Percentiles rank a stretch among this genome's conserved stretches.
Conservation (phyloP, 2,113 vertebrate species). For the Equus przewalskii region DNA sequence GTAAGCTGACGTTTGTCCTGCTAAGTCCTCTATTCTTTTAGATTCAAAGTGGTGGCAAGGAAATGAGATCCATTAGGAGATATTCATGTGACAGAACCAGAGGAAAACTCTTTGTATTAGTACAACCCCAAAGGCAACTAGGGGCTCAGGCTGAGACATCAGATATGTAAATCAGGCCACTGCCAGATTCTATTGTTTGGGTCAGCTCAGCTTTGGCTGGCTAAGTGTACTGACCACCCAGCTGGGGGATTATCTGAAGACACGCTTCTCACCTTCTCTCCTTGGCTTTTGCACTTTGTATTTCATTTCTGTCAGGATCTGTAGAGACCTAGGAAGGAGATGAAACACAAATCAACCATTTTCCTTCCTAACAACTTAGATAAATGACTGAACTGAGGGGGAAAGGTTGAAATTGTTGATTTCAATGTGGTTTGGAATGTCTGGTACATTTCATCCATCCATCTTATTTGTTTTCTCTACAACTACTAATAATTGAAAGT, state of each 20-base stretch:
- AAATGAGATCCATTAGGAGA: slow-evolving; percentile 49
- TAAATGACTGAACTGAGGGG: not conserved
- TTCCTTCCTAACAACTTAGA: not conserved
- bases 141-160: not conserved
- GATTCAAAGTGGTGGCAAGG: slow-evolving; percentile 27
- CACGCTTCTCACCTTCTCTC: slow-evolving; percentile 19
- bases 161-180: not conserved
- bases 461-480: slow-evolving; percentile 27
- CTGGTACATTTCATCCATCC: not conserved
- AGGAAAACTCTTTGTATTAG: slow-evolving; percentile 60
- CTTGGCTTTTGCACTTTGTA: not conserved
- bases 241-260: not conserved
- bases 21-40: slow-evolving; percentile 27
- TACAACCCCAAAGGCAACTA: not conserved
- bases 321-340: not conserved
- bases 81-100: slow-evolving; percentile 17
- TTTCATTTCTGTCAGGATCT: not conserved
- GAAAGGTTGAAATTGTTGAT: slow-evolving; percentile 39
- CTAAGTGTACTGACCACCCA: not conserved
- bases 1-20: not conserved
- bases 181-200: not conserved
- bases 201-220: not conserved
- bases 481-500: not conserved
- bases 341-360: not conserved
- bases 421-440: slow-evolving; percentile 25